These are phyloP conservation scores for Oikopleura albicans DNA, from an alignment of 23 tunicate genomes.

Conservation along the genomic window DNA sequence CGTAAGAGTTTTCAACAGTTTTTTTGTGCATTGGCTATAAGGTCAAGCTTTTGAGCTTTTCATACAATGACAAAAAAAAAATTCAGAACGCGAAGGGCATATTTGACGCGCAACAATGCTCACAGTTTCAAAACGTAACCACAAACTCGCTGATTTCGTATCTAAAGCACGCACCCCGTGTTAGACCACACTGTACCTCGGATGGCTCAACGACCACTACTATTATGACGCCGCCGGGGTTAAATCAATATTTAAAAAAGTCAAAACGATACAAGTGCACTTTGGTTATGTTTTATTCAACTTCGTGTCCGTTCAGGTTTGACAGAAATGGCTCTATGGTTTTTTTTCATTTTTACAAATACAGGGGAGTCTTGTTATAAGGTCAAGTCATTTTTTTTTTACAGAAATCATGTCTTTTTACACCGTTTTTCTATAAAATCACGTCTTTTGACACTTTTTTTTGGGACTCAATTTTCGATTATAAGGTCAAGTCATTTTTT, in stretches of 20 bases:
- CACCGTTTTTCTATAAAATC: not conserved
- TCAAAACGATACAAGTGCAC: not conserved
- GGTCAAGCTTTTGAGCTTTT: too few species aligned
- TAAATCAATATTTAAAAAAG: not conserved
- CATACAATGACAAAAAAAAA: too few species aligned
- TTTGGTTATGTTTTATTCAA: not conserved
- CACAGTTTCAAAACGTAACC: not conserved
- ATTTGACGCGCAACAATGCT: too few species aligned
- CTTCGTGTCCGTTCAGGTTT: not conserved
- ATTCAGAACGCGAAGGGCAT: too few species aligned
- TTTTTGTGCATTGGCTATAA: too few species aligned
- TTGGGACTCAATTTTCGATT: not conserved
- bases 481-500: not conserved
- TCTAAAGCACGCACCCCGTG: not conserved
- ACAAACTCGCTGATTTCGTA: not conserved
- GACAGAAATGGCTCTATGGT: not conserved
- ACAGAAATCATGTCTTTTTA: too few species aligned
- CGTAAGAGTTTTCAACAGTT: too few species aligned
- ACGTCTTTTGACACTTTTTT: not conserved
- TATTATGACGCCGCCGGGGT: not conserved
- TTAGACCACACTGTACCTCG: not conserved
- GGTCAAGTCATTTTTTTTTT: not conserved
- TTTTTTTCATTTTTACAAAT: not conserved
- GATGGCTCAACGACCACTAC: conserved; percentile 3
- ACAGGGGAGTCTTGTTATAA: not conserved